Percentiles rank a stretch among this genome's conserved stretches.
phyloP scores from a whole-genome alignment of 2,797 vertebrate genomes.

The Eleutherodactylus coqui region DNA sequence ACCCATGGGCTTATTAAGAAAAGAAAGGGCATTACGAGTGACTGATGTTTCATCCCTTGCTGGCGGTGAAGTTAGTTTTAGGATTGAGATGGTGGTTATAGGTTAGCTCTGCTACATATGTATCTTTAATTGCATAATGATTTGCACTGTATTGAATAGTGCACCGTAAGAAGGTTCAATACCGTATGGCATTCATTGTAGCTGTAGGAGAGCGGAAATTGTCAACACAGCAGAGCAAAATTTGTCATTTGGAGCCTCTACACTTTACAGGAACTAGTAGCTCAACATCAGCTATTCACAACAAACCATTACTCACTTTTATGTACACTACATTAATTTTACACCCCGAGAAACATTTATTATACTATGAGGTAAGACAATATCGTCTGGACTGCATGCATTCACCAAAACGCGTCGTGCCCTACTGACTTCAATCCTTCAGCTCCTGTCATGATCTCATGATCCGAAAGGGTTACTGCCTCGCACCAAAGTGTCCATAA shows the following conservation, averaged over 20 bases:
- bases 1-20: too few relatives aligned
- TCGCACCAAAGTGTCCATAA: conserved; percentile 20
- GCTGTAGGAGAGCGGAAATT: not conserved
- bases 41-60: too few relatives aligned
- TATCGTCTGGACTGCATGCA: not conserved
- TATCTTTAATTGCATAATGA: not conserved
- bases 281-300: not conserved
- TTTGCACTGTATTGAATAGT: not conserved
- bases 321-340: conserved; percentile 4
- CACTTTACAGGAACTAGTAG: not conserved
- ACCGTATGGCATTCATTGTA: not conserved
- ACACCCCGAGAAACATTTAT: conserved; percentile 10
- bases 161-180: not conserved
- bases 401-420: not conserved
- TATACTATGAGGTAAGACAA: conserved; percentile 26
- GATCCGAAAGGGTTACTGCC: conserved; percentile 31
- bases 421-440: conserved; percentile 23
- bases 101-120: not conserved
- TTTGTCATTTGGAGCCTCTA: not conserved
- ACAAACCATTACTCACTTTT: not conserved
- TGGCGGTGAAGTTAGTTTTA: too few relatives aligned
- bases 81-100: not conserved
- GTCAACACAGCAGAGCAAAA: not conserved
- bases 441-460: conserved; percentile 12
- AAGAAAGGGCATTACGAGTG: too few relatives aligned